These are phyloP conservation scores for Porites lobata DNA, from an alignment of 92 coral and sea anemone genomes.

Conservation along the genomic window DNA sequence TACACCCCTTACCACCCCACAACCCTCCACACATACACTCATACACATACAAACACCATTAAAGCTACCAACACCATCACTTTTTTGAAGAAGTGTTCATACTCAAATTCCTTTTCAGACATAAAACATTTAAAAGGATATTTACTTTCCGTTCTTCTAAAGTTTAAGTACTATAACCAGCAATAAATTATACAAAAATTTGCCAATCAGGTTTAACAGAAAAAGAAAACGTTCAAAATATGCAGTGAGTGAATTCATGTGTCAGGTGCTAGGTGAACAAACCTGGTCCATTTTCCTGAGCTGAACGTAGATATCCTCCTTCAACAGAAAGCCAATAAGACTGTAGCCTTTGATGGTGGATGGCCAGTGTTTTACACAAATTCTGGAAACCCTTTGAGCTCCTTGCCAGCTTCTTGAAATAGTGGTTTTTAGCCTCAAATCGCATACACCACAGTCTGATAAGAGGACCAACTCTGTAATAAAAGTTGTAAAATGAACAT, in stretches of 20 bases:
- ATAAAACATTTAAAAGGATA: too few relatives aligned
- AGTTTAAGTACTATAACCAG: too few relatives aligned
- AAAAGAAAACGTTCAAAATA: background rate
- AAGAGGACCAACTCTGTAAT: slow-evolving; percentile 13
- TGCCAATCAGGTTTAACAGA: background rate
- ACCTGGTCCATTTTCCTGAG: slow-evolving; percentile 4
- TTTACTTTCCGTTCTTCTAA: too few relatives aligned
- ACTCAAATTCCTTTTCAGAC: too few relatives aligned
- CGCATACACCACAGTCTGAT: slow-evolving; percentile 33
- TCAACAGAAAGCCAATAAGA: slow-evolving; percentile 20
- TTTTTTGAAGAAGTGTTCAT: too few relatives aligned
- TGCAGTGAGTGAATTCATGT: background rate
- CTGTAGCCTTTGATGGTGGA: slow-evolving; percentile 31
- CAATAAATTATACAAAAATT: too few relatives aligned
- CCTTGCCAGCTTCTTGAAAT: slow-evolving; percentile 26
- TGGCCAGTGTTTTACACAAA: slow-evolving; percentile 14
- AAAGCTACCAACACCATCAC: too few relatives aligned
- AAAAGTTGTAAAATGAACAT: too few relatives aligned
- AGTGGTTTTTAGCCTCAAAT: slow-evolving; percentile 29
- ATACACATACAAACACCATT: too few relatives aligned
- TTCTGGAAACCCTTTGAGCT: slow-evolving; percentile 27
- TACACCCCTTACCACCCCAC: too few relatives aligned
- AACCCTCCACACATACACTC: too few relatives aligned
- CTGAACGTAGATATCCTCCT: background rate
- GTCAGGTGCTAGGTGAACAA: background rate